These are phyloP conservation scores for Microcebus lehilahytsara DNA, from an alignment of 2,113 vertebrate species.

Conservation along the genomic window DNA sequence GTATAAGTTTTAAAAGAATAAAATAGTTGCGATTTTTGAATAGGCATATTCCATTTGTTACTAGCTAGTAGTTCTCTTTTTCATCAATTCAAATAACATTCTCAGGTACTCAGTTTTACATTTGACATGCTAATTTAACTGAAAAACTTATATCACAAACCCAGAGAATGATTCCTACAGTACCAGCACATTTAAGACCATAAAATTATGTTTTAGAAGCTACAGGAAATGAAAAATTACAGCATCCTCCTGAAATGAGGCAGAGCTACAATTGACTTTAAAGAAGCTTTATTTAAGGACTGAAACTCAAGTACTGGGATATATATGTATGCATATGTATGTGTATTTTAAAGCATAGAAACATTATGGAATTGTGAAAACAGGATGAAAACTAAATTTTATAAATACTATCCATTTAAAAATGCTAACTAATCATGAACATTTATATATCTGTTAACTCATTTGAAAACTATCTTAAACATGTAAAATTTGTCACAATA, in stretches of 20 bases:
- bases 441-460: background rate
- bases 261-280: background rate
- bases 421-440: background rate
- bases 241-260: background rate
- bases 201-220: background rate
- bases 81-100: background rate
- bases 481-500: background rate
- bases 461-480: background rate
- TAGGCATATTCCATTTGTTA: background rate
- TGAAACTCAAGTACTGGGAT: background rate
- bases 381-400: background rate
- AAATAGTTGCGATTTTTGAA: background rate
- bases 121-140: background rate
- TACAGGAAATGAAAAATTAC: background rate
- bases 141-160: background rate
- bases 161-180: background rate
- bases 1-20: background rate
- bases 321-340: background rate
- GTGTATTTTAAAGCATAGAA: background rate
- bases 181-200: background rate
- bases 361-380: background rate
- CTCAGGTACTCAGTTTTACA: background rate
- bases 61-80: background rate
- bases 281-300: background rate
- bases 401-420: background rate